Percentiles rank a stretch among this genome's conserved stretches.
Conservation (phyloP, 2,888 invertebrate species). For the Amphimallon solstitiale region DNA sequence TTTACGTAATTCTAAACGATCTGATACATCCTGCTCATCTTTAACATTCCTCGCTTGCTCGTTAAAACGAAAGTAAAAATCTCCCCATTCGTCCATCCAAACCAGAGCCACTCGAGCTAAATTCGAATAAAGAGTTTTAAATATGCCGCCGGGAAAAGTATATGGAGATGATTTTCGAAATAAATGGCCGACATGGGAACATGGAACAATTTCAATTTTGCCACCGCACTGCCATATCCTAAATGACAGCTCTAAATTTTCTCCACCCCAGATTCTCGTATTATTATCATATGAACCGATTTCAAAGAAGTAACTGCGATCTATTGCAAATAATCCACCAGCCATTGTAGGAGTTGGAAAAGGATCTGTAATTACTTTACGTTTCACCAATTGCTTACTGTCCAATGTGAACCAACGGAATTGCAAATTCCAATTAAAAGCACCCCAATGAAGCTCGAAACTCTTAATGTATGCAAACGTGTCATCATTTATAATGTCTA, state of each 20-base stretch:
- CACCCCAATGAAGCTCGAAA: slow-evolving; percentile 97
- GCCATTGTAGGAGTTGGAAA: slow-evolving; percentile 92
- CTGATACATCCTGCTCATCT: slow-evolving; percentile 70
- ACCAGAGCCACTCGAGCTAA: slow-evolving; percentile 98
- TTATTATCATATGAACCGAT: slow-evolving; percentile 79
- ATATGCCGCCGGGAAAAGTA: slow-evolving; percentile 87
- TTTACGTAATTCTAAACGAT: slow-evolving; percentile 71
- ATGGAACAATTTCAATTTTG: slow-evolving; percentile 92
- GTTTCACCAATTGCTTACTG: slow-evolving; percentile 70
- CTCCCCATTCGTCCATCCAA: slow-evolving; percentile 99
- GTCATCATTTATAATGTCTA: slow-evolving; percentile 96
- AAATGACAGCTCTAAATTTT: slow-evolving; percentile 97
- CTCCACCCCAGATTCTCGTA: slow-evolving; percentile 96
- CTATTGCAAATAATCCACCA: slow-evolving; percentile 92
- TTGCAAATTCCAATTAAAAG: slow-evolving; percentile 97
- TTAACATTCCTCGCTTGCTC: slow-evolving; percentile 82
- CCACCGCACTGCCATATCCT: slow-evolving; percentile 98
- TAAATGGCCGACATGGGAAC: slow-evolving; percentile 96
- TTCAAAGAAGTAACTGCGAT: slow-evolving; percentile 86
- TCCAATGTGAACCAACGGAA: slow-evolving; percentile 85
- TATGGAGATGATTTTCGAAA: slow-evolving; percentile 96
- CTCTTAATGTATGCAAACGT: slow-evolving; percentile 95
- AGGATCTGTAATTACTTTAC: slow-evolving; percentile 73
- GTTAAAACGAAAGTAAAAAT: slow-evolving; percentile 96
- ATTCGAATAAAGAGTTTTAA: slow-evolving; percentile 92